A percentile compares a stretch with the other conserved stretches of the same genome.
Conservation (phyloP, 1,140 invertebrate species). For the Leucophenga varia region DNA sequence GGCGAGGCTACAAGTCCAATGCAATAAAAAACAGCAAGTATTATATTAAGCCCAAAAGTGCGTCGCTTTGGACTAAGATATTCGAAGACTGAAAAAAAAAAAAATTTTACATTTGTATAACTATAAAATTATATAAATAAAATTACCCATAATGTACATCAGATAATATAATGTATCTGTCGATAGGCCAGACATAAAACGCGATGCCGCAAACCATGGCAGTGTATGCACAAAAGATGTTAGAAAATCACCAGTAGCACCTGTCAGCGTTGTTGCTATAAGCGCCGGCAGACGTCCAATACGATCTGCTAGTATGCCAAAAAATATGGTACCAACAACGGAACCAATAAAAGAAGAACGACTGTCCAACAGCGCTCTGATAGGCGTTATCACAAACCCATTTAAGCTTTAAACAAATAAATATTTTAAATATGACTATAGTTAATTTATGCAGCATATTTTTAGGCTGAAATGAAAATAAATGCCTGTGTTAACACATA, state of each 20-base stretch:
- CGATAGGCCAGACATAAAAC: constrained; percentile 62
- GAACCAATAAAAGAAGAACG: constrained; percentile 65
- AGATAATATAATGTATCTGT: constrained; percentile 64
- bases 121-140: background rate
- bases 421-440: no score
- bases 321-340: constrained; percentile 60
- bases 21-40: constrained; percentile 63
- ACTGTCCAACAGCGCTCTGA: constrained; percentile 61
- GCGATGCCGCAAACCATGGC: constrained; percentile 56
- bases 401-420: constrained; percentile 49
- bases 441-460: background rate
- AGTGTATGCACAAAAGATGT: constrained; percentile 59
- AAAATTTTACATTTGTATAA: background rate
- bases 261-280: constrained; percentile 59
- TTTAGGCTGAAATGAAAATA: background rate
- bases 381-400: constrained; percentile 64
- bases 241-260: constrained; percentile 59
- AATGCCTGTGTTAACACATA: no score
- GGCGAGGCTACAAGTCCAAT: constrained; percentile 60
- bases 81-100: constrained; percentile 59
- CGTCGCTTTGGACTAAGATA: constrained; percentile 61
- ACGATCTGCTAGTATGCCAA: constrained; percentile 62
- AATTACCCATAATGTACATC: constrained; percentile 65
- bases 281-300: constrained; percentile 63
- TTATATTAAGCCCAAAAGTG: constrained; percentile 62